A percentile compares a stretch with the other conserved stretches of the same genome.
These are phyloP conservation scores for Lypha dubia DNA, from an alignment of 2,888 invertebrate species.

Conservation along the genomic window DNA sequence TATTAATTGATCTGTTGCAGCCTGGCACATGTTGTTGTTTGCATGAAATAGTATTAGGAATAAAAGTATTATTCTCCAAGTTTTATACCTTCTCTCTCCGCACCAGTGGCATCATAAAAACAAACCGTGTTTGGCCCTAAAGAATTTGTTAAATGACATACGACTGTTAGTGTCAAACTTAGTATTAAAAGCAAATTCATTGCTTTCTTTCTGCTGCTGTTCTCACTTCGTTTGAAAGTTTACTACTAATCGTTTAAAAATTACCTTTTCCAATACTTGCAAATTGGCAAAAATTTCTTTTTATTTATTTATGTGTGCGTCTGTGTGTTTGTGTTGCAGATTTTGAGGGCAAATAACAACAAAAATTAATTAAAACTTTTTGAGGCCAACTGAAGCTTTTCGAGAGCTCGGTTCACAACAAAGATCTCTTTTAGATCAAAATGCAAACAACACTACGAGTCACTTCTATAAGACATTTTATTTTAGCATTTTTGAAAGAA, in stretches of 20 bases:
- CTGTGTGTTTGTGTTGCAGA: too few relatives aligned
- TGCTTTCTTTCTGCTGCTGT: not conserved
- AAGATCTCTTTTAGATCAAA: not conserved
- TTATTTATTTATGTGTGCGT: conserved; percentile 9
- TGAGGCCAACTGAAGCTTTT: not conserved
- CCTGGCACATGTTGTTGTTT: too few relatives aligned
- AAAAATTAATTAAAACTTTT: too few relatives aligned
- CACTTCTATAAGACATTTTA: too few relatives aligned
- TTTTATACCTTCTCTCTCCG: conserved; percentile 55
- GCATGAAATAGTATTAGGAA: not conserved
- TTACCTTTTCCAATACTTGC: not conserved
- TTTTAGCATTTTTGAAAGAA: too few relatives aligned
- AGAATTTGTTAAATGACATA: conserved; percentile 49
- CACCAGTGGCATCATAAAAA: conserved; percentile 65
- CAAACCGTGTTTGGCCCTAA: conserved; percentile 66
- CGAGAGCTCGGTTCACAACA: not conserved
- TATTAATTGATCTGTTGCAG: too few relatives aligned
- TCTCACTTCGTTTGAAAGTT: conserved; percentile 5
- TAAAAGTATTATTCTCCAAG: not conserved
- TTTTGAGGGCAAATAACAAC: not conserved
- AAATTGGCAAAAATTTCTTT: conserved; percentile 34
- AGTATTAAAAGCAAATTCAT: conserved; percentile 60
- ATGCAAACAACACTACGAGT: too few relatives aligned
- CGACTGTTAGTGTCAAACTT: conserved; percentile 19
- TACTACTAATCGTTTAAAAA: conserved; percentile 18